phyloP scores from a whole-genome alignment of 1,140 invertebrate species.

The Aphelenchoides besseyi region DNA sequence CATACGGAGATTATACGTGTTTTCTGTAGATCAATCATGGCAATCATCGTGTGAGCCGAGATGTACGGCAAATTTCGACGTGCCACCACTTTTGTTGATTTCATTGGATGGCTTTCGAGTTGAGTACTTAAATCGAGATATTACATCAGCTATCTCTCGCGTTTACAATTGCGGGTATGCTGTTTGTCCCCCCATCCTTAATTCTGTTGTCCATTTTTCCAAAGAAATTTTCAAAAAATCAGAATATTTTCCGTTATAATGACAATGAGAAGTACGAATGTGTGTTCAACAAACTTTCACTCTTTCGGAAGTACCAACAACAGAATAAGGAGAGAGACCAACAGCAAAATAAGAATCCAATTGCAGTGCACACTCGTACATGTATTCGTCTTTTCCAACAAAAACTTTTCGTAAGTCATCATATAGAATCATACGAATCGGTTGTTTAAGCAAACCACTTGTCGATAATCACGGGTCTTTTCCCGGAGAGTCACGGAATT shows the following conservation, averaged over 20 bases:
- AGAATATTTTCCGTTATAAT: no score
- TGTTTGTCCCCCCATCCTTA: no score
- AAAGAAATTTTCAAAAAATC: no score
- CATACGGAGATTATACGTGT: no score
- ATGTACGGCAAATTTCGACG: constrained; percentile 16
- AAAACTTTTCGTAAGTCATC: constrained; percentile 21
- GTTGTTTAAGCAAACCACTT: no score
- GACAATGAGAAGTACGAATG: no score
- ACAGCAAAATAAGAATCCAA: no score
- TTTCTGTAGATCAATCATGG: not conserved
- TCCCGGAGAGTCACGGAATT: constrained; percentile 24
- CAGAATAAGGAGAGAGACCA: no score
- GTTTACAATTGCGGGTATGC: not conserved
- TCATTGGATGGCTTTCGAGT: constrained; percentile 72
- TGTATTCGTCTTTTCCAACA: constrained; percentile 12
- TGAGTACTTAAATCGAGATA: constrained; percentile 69
- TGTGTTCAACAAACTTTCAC: no score
- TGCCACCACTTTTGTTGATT: constrained; percentile 67
- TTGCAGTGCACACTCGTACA: not conserved
- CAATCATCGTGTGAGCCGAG: constrained; percentile 2
- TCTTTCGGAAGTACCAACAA: no score
- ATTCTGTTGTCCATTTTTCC: no score
- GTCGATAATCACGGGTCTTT: constrained; percentile 18
- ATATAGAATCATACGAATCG: no score
- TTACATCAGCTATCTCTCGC: constrained; percentile 65